Conservation (phyloP, 2,888 invertebrate genomes). For the Erannis defoliaria region DNA sequence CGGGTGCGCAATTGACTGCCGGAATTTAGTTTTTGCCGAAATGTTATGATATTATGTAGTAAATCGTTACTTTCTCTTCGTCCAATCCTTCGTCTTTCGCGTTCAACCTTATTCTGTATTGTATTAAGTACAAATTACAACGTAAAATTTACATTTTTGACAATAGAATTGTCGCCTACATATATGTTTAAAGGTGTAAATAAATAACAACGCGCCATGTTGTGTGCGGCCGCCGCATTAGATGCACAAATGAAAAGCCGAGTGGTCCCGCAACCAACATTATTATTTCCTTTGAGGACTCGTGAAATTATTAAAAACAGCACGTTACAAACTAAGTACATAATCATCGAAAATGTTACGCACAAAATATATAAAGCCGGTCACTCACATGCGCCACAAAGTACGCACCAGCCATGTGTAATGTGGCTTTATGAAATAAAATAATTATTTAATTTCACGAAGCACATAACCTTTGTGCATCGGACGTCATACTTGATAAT, state of each 20-base stretch:
- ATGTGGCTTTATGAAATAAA: too few species aligned
- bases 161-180: conserved; percentile 50
- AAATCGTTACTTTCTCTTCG: conserved; percentile 10
- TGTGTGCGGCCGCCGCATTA: conserved; percentile 43
- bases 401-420: neutral
- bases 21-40: conserved; percentile 25
- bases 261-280: conserved; percentile 38
- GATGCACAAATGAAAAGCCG: conserved; percentile 39
- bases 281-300: conserved; percentile 18
- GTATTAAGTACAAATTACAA: conserved; percentile 66
- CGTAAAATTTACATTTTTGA: conserved; percentile 56
- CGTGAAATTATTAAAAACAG: conserved; percentile 2
- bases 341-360: conserved; percentile 18
- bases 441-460: too few species aligned
- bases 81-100: conserved; percentile 20
- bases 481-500: too few species aligned
- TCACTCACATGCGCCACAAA: conserved; percentile 6
- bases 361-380: conserved; percentile 9
- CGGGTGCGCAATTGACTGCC: conserved; percentile 34
- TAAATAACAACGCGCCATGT: conserved; percentile 41
- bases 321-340: conserved; percentile 9
- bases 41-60: conserved; percentile 26
- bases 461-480: too few species aligned
- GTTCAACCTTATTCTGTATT: conserved; percentile 28
- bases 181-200: conserved; percentile 30